A percentile compares a stretch with the other conserved stretches of the same genome.
phyloP scores from a whole-genome alignment of 2,888 invertebrate genomes.

The Plusia festucae region DNA sequence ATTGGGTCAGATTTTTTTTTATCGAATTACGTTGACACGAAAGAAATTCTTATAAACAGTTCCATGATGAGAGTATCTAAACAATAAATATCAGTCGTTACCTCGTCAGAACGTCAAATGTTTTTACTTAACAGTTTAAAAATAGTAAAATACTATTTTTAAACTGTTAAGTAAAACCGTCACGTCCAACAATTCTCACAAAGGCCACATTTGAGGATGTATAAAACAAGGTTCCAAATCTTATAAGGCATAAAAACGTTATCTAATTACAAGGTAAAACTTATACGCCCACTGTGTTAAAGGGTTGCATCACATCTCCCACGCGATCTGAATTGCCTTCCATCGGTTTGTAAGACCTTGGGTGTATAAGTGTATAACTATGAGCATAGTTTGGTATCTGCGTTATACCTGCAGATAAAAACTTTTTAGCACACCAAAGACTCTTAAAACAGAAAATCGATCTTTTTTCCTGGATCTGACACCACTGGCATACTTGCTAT shows the following conservation, averaged over 20 bases:
- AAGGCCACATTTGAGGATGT: slow-evolving; percentile 38
- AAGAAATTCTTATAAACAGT: background rate
- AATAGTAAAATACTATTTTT: too few species aligned
- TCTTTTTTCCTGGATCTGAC: too few species aligned
- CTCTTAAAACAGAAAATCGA: too few species aligned
- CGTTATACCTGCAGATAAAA: background rate
- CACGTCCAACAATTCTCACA: slow-evolving; percentile 50
- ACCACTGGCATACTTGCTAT: too few species aligned
- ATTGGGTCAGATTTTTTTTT: too few species aligned
- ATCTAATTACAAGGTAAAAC: slow-evolving; percentile 62
- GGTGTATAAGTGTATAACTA: slow-evolving; percentile 24
- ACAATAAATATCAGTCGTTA: slow-evolving; percentile 19
- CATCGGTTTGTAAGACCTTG: slow-evolving; percentile 47
- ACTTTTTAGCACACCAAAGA: too few species aligned
- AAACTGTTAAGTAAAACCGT: slow-evolving; percentile 33
- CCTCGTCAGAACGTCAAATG: slow-evolving; percentile 34
- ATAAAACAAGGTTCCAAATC: slow-evolving; percentile 50
- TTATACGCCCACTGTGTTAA: slow-evolving; percentile 43
- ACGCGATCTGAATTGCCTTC: slow-evolving; percentile 46
- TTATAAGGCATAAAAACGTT: slow-evolving; percentile 60
- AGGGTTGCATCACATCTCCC: slow-evolving; percentile 57
- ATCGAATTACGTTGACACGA: background rate
- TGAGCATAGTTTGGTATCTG: slow-evolving; percentile 13
- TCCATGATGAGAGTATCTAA: slow-evolving; percentile 17
- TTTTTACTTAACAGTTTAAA: too few species aligned